These are phyloP conservation scores for Leuctra nigra DNA, from an alignment of 2,888 invertebrate species.

Conservation along the genomic window DNA sequence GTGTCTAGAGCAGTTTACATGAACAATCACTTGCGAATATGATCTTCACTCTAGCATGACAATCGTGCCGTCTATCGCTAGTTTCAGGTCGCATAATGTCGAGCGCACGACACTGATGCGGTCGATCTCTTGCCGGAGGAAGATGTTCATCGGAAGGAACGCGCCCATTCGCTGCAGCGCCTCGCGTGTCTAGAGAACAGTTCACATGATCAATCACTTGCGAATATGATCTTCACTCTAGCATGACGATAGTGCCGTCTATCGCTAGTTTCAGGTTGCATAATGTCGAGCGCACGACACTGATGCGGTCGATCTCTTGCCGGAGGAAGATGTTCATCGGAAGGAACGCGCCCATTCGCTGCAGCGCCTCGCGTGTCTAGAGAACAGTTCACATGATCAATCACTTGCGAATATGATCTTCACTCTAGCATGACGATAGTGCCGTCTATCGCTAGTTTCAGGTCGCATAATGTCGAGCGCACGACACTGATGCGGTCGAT, in stretches of 20 bases:
- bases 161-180: slow-evolving; percentile 87
- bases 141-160: slow-evolving; percentile 92
- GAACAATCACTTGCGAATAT: too few relatives aligned
- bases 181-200: too few relatives aligned
- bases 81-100: slow-evolving; percentile 80
- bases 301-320: slow-evolving; percentile 75
- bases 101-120: slow-evolving; percentile 67
- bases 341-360: slow-evolving; percentile 83
- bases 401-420: too few relatives aligned
- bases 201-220: too few relatives aligned
- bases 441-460: slow-evolving; percentile 93
- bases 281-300: slow-evolving; percentile 74
- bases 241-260: slow-evolving; percentile 97
- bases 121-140: slow-evolving; percentile 65
- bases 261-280: slow-evolving; percentile 89
- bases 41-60: too few relatives aligned
- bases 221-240: too few relatives aligned
- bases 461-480: slow-evolving; percentile 71
- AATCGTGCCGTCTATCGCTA: slow-evolving; percentile 95
- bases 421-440: slow-evolving; percentile 98
- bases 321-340: slow-evolving; percentile 94
- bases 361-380: slow-evolving; percentile 72
- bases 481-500: slow-evolving; percentile 71
- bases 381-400: too few relatives aligned
- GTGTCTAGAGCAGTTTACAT: too few relatives aligned